phyloP scores from a whole-genome alignment of 2,888 invertebrate species.

The Ophion ellenae region DNA sequence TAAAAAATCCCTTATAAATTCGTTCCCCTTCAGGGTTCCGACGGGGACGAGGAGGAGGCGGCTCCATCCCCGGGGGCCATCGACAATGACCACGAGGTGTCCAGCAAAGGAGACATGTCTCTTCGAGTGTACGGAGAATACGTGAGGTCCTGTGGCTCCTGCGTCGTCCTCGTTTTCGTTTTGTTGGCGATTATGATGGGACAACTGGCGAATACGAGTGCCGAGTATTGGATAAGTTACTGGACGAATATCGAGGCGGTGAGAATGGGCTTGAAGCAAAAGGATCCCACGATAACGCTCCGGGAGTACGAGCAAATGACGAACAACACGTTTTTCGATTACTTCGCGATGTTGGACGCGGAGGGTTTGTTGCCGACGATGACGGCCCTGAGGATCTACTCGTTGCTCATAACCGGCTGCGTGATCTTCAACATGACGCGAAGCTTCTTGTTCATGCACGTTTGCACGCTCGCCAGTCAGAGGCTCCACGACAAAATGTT shows the following conservation, averaged over 20 bases:
- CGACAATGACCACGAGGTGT: neutral
- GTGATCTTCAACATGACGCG: conserved; percentile 85
- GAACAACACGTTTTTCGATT: conserved; percentile 75
- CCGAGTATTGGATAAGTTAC: conserved; percentile 90
- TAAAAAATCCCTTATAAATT: neutral
- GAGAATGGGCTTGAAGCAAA: conserved; percentile 34
- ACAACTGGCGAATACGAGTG: conserved; percentile 87
- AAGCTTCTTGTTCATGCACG: conserved; percentile 89
- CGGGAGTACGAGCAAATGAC: neutral
- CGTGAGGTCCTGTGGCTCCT: conserved; percentile 74
- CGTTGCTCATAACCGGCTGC: conserved; percentile 77
- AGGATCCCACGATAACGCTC: neutral
- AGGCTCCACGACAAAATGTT: conserved; percentile 94
- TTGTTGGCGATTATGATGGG: conserved; percentile 85
- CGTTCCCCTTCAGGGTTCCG: neutral
- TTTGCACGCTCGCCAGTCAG: conserved; percentile 91
- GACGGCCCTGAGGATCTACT: conserved; percentile 82
- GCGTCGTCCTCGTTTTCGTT: conserved; percentile 86
- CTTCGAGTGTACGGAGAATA: conserved; percentile 1
- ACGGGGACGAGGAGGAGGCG: neutral
- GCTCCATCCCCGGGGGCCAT: neutral
- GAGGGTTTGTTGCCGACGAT: conserved; percentile 72
- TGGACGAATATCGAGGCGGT: conserved; percentile 84
- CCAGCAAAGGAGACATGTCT: conserved; percentile 1
- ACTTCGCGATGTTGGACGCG: conserved; percentile 68